Evolutionary conservation across 2,888 invertebrate species (phyloP), one percentile per base, ranked within the genome.

Genomic region (Agriopis leucophaearia): DNA sequence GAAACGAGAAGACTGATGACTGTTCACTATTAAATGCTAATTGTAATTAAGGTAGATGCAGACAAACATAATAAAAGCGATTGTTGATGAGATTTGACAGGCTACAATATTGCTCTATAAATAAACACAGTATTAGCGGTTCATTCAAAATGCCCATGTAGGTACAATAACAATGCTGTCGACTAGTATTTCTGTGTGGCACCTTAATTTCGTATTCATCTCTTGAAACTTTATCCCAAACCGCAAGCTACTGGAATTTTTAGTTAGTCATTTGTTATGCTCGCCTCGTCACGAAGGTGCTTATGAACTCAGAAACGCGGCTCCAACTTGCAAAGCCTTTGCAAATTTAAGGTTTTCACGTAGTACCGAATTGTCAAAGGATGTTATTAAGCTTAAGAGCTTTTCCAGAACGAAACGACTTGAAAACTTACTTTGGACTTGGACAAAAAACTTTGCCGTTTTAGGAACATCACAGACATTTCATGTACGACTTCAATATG

Each of bases 161-260:
- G 55, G 36, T 54, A 40, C 3, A 59, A 13, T 36, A 48, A 48
- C 27, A 27, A 27, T 5, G 47, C 38, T 48, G 42, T 27, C 45
- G 40, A 27, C 40, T 15, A 36, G 40, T 60, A 48, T 44, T 38
- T 59, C 36, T 64, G 59, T 60, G 51, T 64, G 50, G 55, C 15
- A 38, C 13, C 38, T 50, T 55, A 50, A 66, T 66, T 63, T 69
- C 12, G 58, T 66, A 66, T 66, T 66, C 65, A 66, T 60, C 66
- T 66, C 66, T 60, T 66, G 56, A 63, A 58, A 62, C 54, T 45
- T 64, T 36, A 56, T 56, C 68, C 55, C 60, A 64, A 68, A 60
- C 56, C 60, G 56, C 68, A 64, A 64, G 64, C 64, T 60, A 56
- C 15, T 68, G 60, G 60, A 59, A 59, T 68, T 68, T 64, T 68